Conservation (phyloP, 2,888 invertebrate species). For the Leptopilina syphax region DNA sequence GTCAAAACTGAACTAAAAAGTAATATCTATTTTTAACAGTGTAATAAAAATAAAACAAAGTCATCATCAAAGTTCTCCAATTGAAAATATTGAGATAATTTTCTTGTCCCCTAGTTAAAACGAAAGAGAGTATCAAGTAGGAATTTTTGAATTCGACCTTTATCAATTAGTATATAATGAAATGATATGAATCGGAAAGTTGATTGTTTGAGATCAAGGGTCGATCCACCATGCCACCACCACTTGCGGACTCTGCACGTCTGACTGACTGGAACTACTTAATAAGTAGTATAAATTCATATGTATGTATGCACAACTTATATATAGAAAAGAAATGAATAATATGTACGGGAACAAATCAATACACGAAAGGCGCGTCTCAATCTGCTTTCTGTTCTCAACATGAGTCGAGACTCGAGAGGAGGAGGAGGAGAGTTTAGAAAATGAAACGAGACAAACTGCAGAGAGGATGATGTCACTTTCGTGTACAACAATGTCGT, state of each 20-base stretch:
- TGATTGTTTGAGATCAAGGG: conserved; percentile 23
- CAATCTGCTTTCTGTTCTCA: conserved; percentile 57
- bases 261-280: conserved; percentile 11
- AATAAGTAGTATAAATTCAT: conserved; percentile 15
- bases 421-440: conserved; percentile 52
- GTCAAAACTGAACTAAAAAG: too few species aligned
- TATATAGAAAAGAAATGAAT: too few species aligned
- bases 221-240: background rate
- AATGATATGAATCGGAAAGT: background rate
- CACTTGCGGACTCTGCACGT: conserved; percentile 28
- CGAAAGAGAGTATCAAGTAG: background rate
- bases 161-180: background rate
- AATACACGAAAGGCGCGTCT: conserved; percentile 63
- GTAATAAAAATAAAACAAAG: too few species aligned
- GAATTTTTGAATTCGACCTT: background rate
- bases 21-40: too few species aligned
- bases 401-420: too few species aligned
- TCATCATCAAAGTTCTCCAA: too few species aligned
- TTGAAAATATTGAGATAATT: background rate
- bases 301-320: background rate
- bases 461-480: too few species aligned
- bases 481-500: too few species aligned
- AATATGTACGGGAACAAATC: conserved; percentile 59
- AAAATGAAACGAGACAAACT: too few species aligned
- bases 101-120: background rate